Conservation (phyloP, 2,888 invertebrate genomes). For the Griposia aprilina region DNA sequence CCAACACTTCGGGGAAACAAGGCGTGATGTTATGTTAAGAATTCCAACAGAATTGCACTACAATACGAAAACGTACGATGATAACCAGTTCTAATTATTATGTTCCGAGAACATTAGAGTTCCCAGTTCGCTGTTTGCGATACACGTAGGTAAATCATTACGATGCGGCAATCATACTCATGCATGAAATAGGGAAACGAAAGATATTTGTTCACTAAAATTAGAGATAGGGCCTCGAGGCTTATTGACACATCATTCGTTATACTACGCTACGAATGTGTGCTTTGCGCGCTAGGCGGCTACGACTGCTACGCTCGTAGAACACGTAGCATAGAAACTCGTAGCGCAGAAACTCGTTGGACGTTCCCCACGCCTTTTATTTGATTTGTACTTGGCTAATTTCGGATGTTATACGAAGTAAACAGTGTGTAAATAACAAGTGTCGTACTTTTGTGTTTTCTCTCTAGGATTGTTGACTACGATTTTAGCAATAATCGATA, state of each 20-base stretch:
- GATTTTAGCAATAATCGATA: slow-evolving; percentile 18
- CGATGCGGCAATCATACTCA: slow-evolving; percentile 29
- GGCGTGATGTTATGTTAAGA: background rate
- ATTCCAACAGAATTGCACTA: background rate
- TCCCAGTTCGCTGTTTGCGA: slow-evolving; percentile 27
- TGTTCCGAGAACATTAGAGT: slow-evolving; percentile 5
- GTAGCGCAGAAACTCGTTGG: slow-evolving; percentile 53
- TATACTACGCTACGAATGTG: slow-evolving; percentile 50
- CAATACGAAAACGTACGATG: background rate
- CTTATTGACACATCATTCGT: slow-evolving; percentile 56
- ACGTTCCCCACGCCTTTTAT: slow-evolving; percentile 72
- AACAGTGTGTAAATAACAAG: background rate
- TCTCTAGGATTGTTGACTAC: background rate
- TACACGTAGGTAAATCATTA: slow-evolving; percentile 39
- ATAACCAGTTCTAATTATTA: slow-evolving; percentile 27
- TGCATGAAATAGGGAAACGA: slow-evolving; percentile 39
- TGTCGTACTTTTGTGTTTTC: background rate
- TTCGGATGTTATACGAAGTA: slow-evolving; percentile 58
- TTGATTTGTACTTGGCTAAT: slow-evolving; percentile 77
- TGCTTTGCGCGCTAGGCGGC: slow-evolving; percentile 53
- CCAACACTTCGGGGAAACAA: background rate
- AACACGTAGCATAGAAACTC: slow-evolving; percentile 40
- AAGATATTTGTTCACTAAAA: slow-evolving; percentile 54
- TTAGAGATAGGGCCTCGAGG: slow-evolving; percentile 52
- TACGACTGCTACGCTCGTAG: slow-evolving; percentile 61